A percentile compares a stretch with the other conserved stretches of the same genome.
These are phyloP conservation scores for Drosophila maculinotata DNA, from an alignment of 2,888 invertebrate genomes.

Conservation along the genomic window DNA sequence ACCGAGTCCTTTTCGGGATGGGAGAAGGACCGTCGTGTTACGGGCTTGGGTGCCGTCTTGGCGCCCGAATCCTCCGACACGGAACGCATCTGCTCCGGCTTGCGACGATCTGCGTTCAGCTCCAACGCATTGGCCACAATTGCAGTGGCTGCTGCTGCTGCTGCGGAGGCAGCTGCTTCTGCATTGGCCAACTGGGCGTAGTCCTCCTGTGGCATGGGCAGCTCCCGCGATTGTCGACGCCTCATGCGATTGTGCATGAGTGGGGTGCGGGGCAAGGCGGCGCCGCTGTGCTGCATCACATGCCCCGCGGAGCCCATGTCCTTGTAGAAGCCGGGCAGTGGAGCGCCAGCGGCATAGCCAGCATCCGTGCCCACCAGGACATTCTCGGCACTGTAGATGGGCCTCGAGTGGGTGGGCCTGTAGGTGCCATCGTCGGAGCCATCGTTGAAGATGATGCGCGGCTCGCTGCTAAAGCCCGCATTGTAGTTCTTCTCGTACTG, in stretches of 20 bases:
- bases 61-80: slow-evolving; percentile 84
- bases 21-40: slow-evolving; percentile 84
- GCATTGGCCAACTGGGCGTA: slow-evolving; percentile 25
- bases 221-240: slow-evolving; percentile 77
- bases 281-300: slow-evolving; percentile 57
- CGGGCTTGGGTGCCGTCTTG: slow-evolving; percentile 80
- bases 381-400: slow-evolving; percentile 82
- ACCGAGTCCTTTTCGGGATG: slow-evolving; percentile 84
- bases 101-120: slow-evolving; percentile 68
- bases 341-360: slow-evolving; percentile 33
- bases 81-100: slow-evolving; percentile 84
- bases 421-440: slow-evolving; percentile 76
- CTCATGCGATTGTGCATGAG: slow-evolving; percentile 81
- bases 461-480: slow-evolving; percentile 82
- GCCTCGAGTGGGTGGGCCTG: slow-evolving; percentile 61
- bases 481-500: slow-evolving; percentile 83
- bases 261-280: slow-evolving; percentile 80
- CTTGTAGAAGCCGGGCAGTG: slow-evolving; percentile 52
- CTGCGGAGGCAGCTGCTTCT: slow-evolving; percentile 9
- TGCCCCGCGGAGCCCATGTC: slow-evolving; percentile 39
- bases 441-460: slow-evolving; percentile 83
- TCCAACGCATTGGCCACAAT: slow-evolving; percentile 24
- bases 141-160: neutral
- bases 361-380: slow-evolving; percentile 53
- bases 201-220: slow-evolving; percentile 79